Conservation (phyloP, 2,113 vertebrate species). For the Maccullochella peelii region DNA sequence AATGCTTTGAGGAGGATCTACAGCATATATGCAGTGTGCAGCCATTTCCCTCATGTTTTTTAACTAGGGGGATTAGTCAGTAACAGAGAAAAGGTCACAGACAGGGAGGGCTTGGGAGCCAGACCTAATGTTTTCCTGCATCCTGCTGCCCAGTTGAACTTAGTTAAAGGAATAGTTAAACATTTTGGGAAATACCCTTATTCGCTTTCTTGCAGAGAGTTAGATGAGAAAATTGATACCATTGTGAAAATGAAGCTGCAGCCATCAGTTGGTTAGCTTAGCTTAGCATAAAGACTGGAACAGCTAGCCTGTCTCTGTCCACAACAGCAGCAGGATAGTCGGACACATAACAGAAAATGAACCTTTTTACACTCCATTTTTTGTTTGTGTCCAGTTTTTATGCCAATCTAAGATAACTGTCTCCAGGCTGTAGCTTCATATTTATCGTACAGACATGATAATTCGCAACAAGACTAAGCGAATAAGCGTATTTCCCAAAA, state of each 20-base stretch:
- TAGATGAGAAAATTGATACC: not conserved
- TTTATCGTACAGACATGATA: not conserved
- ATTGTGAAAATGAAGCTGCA: not conserved
- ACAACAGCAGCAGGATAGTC: too few relatives aligned
- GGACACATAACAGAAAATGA: too few relatives aligned
- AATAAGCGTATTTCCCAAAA: not conserved
- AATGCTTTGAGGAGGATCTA: conserved; percentile 6
- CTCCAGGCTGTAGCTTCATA: not conserved
- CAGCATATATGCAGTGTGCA: not conserved
- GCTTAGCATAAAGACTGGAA: not conserved
- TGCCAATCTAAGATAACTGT: not conserved
- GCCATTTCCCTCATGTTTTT: conserved; percentile 39
- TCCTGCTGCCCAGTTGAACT: conserved; percentile 1
- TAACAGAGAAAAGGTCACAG: conserved; percentile 16
- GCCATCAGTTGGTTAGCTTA: not conserved
- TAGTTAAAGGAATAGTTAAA: not conserved
- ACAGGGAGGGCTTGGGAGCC: not conserved
- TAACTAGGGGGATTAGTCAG: conserved; percentile 33
- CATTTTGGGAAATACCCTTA: not conserved
- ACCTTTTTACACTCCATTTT: not conserved
- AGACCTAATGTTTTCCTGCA: conserved; percentile 8
- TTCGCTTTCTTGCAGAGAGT: not conserved
- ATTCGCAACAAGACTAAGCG: not conserved
- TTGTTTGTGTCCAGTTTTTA: not conserved
- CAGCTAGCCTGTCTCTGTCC: too few relatives aligned